A percentile compares a stretch with the other conserved stretches of the same genome.
Conservation (phyloP, 2,113 vertebrate species). For the Mus pahari region DNA sequence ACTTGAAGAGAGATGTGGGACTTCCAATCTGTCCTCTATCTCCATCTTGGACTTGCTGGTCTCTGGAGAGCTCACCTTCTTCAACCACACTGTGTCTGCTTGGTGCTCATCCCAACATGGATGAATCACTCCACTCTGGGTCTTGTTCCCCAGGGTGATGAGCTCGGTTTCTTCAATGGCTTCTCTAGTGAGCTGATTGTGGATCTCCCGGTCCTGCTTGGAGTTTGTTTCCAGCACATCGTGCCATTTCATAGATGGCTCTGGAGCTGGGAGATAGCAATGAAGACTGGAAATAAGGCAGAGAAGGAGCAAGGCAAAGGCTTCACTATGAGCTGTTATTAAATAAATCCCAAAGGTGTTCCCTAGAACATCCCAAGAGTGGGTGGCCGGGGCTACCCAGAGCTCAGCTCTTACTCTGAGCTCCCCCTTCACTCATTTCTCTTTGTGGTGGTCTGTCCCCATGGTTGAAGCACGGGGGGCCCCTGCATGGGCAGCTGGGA, state of each 20-base stretch:
- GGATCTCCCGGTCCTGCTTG: not conserved
- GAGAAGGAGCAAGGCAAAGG: not conserved
- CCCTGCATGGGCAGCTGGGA: not conserved
- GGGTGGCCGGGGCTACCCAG: not conserved
- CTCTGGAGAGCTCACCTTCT: not conserved
- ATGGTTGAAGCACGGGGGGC: not conserved
- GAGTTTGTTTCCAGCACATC: not conserved
- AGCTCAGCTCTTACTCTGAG: not conserved
- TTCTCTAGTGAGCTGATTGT: not conserved
- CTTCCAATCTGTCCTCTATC: not conserved
- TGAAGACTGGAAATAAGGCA: not conserved
- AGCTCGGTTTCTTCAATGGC: not conserved
- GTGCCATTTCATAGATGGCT: not conserved
- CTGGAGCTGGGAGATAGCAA: not conserved
- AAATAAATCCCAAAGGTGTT: not conserved
- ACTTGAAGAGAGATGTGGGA: not conserved
- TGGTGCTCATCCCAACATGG: not conserved
- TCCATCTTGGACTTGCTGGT: not conserved
- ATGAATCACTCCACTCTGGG: fast-evolving
- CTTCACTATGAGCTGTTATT: not conserved
- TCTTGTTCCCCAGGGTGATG: fast-evolving
- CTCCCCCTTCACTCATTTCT: too few relatives aligned
- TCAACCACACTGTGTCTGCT: not conserved
- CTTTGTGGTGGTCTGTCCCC: not conserved
- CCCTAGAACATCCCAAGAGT: not conserved